Evolutionary conservation across 2,888 invertebrate genomes (phyloP), one percentile per base, ranked within the genome.

Genomic region (Theretra japonica): DNA sequence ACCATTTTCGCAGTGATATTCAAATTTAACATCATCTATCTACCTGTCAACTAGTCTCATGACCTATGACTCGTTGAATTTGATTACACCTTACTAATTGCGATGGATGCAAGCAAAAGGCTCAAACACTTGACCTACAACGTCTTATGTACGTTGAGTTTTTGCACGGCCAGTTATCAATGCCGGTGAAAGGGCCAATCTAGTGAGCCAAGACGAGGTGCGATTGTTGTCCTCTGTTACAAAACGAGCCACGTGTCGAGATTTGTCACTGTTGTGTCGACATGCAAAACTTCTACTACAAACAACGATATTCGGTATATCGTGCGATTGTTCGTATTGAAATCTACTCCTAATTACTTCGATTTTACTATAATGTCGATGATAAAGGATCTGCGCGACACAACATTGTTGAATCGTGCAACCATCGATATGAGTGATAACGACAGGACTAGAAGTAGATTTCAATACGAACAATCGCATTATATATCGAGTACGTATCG

Each of bases 121-220:
- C 23, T 48, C 65, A 62, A 62, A 62, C 76, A 76, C 73, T 72
- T 80, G 79, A 80, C 80, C 79, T 75, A 80, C 79, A 81, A 76
- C 62, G 74, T 71, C 59, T 53, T 53, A 72, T 33, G 56, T 71
- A 72, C 72, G 77, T 68, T 62, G 57, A 41, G 33, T 41, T 53
- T 69, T 30, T 69, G 58, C 69, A 33, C 58, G 58, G n/a, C 72
- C 58, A 30, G 57, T 71, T 80, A 80, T 78, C 78, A 80, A 79
- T 79, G 80, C 59, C 76, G 78, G 82, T 81, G 80, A 80, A 80
- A 80, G 80, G 82, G 74, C 70, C n/a, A 21, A 41, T n/a, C 30
- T 30, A 62, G 11, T 62, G 62, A 15, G 41, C 62, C 62, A 41
- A 48, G 65, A 65, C 65, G 23, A 65, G 48, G 65, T 62, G 62